Evolutionary conservation across 1,140 invertebrate genomes (phyloP).

Genomic region (Hypothenemus hampei): DNA sequence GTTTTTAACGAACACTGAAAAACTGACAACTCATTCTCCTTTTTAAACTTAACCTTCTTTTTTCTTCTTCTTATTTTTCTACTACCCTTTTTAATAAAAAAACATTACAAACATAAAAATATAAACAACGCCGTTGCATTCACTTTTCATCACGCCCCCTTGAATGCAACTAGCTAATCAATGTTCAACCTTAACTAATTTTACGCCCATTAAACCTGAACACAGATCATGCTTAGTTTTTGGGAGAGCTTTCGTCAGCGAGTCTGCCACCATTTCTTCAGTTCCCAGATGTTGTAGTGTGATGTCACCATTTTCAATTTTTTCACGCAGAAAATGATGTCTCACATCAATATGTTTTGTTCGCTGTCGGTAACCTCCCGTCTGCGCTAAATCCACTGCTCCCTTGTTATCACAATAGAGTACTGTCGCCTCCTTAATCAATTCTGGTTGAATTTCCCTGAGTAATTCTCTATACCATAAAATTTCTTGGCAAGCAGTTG

Average conservation of each 20-base stretch:
- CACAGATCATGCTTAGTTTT: slow-evolving; percentile 15
- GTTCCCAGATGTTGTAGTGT: slow-evolving; percentile 29
- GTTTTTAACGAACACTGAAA: too few relatives aligned
- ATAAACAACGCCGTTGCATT: too few relatives aligned
- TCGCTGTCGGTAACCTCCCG: slow-evolving; percentile 34
- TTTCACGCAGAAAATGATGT: slow-evolving; percentile 40
- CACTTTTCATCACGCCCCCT: too few relatives aligned
- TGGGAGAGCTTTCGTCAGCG: slow-evolving; percentile 34
- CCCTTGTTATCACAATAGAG: slow-evolving; percentile 3
- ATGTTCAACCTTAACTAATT: too few relatives aligned
- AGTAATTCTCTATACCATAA: slow-evolving; percentile 31
- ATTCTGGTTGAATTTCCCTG: not conserved
- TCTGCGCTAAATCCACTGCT: slow-evolving; percentile 29
- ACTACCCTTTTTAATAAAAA: too few relatives aligned
- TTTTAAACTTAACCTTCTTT: too few relatives aligned
- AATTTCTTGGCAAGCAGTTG: slow-evolving; percentile 33
- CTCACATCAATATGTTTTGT: slow-evolving; percentile 42
- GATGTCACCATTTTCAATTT: slow-evolving; percentile 22
- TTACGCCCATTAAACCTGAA: slow-evolving; percentile 8
- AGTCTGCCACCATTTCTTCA: slow-evolving; percentile 36
- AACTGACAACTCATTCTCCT: too few relatives aligned
- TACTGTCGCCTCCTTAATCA: not conserved
- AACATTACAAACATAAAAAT: too few relatives aligned
- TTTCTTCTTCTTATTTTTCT: too few relatives aligned
- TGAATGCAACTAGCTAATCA: too few relatives aligned